Evolutionary conservation across 2,888 invertebrate genomes (phyloP).

Genomic region (Monopis laevigella): DNA sequence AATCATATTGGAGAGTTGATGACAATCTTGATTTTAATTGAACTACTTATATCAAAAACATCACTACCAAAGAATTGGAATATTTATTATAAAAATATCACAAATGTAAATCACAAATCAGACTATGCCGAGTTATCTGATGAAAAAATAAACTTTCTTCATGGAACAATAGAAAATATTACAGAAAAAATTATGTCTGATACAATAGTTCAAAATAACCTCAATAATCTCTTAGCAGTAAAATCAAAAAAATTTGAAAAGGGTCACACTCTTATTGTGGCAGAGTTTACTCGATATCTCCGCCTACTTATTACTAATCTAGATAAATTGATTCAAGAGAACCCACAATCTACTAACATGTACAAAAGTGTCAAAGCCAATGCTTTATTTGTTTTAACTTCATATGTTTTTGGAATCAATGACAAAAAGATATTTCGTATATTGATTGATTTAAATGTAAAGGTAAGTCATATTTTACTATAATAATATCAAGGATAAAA

Average conservation of each 20-base stretch:
- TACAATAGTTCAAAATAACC: slow-evolving; percentile 71
- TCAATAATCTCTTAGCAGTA: slow-evolving; percentile 49
- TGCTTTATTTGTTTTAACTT: slow-evolving; percentile 72
- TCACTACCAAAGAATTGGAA: slow-evolving; percentile 72
- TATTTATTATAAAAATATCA: slow-evolving; percentile 78
- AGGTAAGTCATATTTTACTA: slow-evolving; percentile 69
- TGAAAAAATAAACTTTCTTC: slow-evolving; percentile 73
- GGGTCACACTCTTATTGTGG: slow-evolving; percentile 44
- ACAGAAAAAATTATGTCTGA: slow-evolving; percentile 74
- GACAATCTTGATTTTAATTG: slow-evolving; percentile 73
- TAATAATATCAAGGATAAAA: neutral
- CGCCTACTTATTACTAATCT: slow-evolving; percentile 70
- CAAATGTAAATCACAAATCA: slow-evolving; percentile 72
- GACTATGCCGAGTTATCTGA: slow-evolving; percentile 67
- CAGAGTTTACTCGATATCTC: slow-evolving; percentile 75
- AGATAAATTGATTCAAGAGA: slow-evolving; percentile 63
- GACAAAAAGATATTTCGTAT: slow-evolving; percentile 81
- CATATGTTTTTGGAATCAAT: slow-evolving; percentile 77
- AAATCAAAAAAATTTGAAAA: slow-evolving; percentile 54
- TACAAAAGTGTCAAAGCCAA: slow-evolving; percentile 74
- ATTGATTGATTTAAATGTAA: slow-evolving; percentile 79
- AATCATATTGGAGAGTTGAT: slow-evolving; percentile 73
- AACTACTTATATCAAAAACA: slow-evolving; percentile 59
- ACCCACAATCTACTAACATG: slow-evolving; percentile 59
- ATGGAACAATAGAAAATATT: slow-evolving; percentile 75